Conservation (phyloP, 2,888 invertebrate genomes). For the Ptilodon capucinus region DNA sequence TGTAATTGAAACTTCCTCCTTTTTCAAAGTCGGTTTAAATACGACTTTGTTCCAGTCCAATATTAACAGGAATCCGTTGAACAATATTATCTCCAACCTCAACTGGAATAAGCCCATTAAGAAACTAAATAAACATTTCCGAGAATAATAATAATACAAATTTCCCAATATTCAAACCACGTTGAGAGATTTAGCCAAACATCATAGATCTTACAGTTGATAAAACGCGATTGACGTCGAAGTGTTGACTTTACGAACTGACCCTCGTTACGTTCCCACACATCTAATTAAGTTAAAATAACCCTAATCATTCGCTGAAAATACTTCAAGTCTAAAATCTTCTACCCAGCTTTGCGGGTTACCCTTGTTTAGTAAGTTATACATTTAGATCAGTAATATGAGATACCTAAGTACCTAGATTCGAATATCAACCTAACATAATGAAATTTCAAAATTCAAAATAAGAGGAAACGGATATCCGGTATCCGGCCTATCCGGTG, state of each 20-base stretch:
- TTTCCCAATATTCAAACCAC: neutral
- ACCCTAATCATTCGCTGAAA: slow-evolving; percentile 34
- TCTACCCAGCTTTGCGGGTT: neutral
- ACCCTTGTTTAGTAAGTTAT: neutral
- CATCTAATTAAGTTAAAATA: slow-evolving; percentile 47
- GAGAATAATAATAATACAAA: neutral
- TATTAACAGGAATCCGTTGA: no score
- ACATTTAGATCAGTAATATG: no score
- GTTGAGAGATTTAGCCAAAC: slow-evolving; percentile 5
- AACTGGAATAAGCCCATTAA: neutral
- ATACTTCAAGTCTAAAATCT: slow-evolving; percentile 11
- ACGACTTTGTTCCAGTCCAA: no score
- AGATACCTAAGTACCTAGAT: no score
- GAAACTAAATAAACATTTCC: neutral
- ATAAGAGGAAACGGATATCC: no score
- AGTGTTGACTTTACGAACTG: slow-evolving; percentile 35
- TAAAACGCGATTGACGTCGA: slow-evolving; percentile 14
- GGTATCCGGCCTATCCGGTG: no score
- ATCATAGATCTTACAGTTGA: slow-evolving; percentile 11
- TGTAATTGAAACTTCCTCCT: neutral
- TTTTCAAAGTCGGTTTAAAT: no score
- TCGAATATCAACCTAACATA: no score
- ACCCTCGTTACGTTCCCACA: slow-evolving; percentile 39
- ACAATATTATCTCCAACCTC: neutral
- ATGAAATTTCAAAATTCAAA: no score